Conservation (phyloP, 1,140 invertebrate species). For the Rhyzopertha dominica region DNA sequence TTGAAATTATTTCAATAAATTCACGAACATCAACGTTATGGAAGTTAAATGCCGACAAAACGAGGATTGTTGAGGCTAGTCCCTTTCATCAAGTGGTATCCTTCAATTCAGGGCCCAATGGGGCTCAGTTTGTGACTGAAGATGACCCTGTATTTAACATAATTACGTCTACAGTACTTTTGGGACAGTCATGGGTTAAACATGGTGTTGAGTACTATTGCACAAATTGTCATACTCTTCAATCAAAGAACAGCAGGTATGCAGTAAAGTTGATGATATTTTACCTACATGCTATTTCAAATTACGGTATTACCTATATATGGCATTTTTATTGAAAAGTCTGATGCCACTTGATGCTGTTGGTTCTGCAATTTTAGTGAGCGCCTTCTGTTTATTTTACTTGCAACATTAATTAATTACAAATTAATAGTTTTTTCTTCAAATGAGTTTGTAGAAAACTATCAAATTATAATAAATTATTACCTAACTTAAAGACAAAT, state of each 20-base stretch:
- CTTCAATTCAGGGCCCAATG: conserved; percentile 44
- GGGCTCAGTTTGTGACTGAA: conserved; percentile 46
- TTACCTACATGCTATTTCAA: too few relatives aligned
- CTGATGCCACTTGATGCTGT: too few relatives aligned
- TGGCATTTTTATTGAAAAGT: too few relatives aligned
- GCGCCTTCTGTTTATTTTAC: too few relatives aligned
- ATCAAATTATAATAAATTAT: too few relatives aligned
- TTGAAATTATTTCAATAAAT: conserved; percentile 65
- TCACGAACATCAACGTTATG: conserved; percentile 68
- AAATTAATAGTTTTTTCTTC: too few relatives aligned
- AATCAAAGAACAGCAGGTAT: conserved; percentile 15
- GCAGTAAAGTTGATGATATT: too few relatives aligned
- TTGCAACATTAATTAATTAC: too few relatives aligned
- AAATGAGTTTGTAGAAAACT: too few relatives aligned
- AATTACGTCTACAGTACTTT: conserved; percentile 58
- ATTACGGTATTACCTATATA: too few relatives aligned
- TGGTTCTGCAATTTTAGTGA: too few relatives aligned
- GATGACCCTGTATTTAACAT: conserved; percentile 61
- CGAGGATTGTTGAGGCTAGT: conserved; percentile 59
- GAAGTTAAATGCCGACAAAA: conserved; percentile 64
- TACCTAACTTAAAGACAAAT: too few relatives aligned
- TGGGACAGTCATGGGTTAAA: conserved; percentile 59
- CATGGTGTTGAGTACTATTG: conserved; percentile 43
- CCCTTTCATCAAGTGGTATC: conserved; percentile 50
- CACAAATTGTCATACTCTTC: conserved; percentile 31